These are phyloP conservation scores for Oryzias curvinotus DNA, from an alignment of 2,113 vertebrate genomes.

Conservation along the genomic window DNA sequence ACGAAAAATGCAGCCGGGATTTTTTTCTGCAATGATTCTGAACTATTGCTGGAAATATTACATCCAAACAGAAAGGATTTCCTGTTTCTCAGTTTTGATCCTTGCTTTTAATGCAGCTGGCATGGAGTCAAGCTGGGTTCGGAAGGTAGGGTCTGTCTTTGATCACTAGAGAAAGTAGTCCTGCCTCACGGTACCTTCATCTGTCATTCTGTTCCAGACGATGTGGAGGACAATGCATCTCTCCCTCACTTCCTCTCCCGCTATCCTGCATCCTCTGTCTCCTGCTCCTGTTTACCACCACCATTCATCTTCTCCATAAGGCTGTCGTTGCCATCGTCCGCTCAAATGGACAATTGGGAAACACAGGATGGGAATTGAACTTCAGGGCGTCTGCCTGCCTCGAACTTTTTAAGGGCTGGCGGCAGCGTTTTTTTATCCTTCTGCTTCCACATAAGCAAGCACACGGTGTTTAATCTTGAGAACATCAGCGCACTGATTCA, in stretches of 20 bases:
- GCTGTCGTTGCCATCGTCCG: constrained; percentile 26
- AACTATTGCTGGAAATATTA: constrained; percentile 36
- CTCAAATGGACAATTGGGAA: constrained; percentile 54
- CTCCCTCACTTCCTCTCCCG: constrained; percentile 37
- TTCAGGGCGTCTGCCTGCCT: constrained; percentile 12
- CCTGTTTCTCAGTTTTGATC: constrained; percentile 39
- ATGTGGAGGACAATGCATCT: constrained; percentile 68
- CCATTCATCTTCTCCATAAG: constrained; percentile 59
- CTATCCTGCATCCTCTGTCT: constrained; percentile 40
- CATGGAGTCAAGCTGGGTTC: constrained; percentile 32
- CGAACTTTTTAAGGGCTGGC: constrained; percentile 33
- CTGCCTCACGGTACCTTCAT: constrained; percentile 67
- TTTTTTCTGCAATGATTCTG: constrained; percentile 21
- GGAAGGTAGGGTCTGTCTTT: constrained; percentile 52
- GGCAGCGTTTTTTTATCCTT: constrained; percentile 31
- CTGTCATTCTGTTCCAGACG: constrained; percentile 69
- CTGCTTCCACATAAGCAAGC: constrained; percentile 8
- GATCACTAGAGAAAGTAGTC: constrained; percentile 66
- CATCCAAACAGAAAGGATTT: constrained; percentile 40
- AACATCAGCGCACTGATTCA: constrained; percentile 44
- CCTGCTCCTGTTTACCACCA: constrained; percentile 39
- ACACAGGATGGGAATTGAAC: constrained; percentile 25
- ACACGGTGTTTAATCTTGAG: constrained; percentile 47
- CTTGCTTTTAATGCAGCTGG: constrained; percentile 29
- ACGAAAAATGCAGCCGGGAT: constrained; percentile 13